phyloP scores from a whole-genome alignment of 2,113 vertebrate genomes.

The Apodemus speciosus region DNA sequence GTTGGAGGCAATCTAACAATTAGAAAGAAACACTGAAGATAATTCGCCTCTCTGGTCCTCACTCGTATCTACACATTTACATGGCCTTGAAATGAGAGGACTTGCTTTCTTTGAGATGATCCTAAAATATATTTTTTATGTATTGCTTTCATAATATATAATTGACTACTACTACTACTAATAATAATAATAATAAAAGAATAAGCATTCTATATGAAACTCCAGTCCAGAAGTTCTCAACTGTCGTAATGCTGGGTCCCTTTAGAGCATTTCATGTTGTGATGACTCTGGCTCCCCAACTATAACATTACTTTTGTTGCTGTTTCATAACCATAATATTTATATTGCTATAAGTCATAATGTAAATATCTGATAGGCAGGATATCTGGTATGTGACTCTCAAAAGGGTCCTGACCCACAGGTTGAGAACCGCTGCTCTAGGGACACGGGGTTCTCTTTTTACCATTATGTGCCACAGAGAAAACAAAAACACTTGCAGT shows the following conservation, averaged over 20 bases:
- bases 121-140: not conserved
- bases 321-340: not conserved
- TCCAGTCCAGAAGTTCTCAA: not conserved
- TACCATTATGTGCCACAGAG: not conserved
- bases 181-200: not conserved
- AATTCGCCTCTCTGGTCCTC: not conserved
- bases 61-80: not conserved
- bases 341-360: not conserved
- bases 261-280: not conserved
- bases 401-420: not conserved
- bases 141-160: slow-evolving; percentile 10
- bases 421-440: not conserved
- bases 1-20: not conserved
- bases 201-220: not conserved
- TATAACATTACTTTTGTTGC: not conserved
- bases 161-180: not conserved
- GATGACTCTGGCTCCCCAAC: not conserved
- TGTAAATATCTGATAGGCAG: not conserved
- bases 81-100: not conserved
- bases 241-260: not conserved
- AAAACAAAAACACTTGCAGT: slow-evolving; percentile 44
- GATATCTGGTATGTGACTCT: not conserved
- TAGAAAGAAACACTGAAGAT: not conserved
- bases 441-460: not conserved
- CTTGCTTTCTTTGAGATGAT: not conserved